Evolutionary conservation across 2,113 vertebrate species (phyloP).

Genomic region (Coregonus clupeaformis): DNA sequence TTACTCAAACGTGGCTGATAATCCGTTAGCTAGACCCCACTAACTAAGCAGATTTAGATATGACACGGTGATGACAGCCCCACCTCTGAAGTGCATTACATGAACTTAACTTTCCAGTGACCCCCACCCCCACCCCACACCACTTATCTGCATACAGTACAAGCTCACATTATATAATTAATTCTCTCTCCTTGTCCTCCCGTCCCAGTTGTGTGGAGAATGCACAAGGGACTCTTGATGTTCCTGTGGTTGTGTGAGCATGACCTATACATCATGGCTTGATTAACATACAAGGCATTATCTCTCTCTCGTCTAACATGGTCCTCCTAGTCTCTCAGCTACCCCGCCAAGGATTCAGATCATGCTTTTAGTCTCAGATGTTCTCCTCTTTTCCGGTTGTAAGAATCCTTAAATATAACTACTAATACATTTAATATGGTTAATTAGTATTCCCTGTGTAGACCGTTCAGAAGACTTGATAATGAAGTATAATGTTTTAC

Average conservation of each 20-base stretch:
- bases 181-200: conserved; percentile 40
- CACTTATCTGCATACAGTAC: conserved; percentile 58
- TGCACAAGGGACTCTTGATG: conserved; percentile 69
- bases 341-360: neutral
- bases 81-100: conserved; percentile 32
- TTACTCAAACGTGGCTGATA: conserved; percentile 91
- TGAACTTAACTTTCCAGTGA: conserved; percentile 30
- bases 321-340: conserved; percentile 1
- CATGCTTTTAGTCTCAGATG: conserved; percentile 20
- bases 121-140: neutral
- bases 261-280: conserved; percentile 73
- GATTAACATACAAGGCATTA: conserved; percentile 72
- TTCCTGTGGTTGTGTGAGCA: conserved; percentile 66
- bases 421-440: conserved; percentile 39
- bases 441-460: too few species aligned
- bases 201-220: conserved; percentile 19
- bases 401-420: conserved; percentile 54
- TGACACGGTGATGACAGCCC: conserved; percentile 40
- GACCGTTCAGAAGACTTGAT: too few species aligned
- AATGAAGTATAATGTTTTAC: too few species aligned
- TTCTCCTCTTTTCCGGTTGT: conserved; percentile 8
- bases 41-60: conserved; percentile 86
- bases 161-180: conserved; percentile 69
- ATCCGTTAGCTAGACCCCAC: conserved; percentile 90
- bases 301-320: neutral